Percentiles rank a stretch among this genome's conserved stretches.
Evolutionary conservation across 2,797 vertebrate genomes (phyloP).

Genomic region (Chromobotia macracanthus): DNA sequence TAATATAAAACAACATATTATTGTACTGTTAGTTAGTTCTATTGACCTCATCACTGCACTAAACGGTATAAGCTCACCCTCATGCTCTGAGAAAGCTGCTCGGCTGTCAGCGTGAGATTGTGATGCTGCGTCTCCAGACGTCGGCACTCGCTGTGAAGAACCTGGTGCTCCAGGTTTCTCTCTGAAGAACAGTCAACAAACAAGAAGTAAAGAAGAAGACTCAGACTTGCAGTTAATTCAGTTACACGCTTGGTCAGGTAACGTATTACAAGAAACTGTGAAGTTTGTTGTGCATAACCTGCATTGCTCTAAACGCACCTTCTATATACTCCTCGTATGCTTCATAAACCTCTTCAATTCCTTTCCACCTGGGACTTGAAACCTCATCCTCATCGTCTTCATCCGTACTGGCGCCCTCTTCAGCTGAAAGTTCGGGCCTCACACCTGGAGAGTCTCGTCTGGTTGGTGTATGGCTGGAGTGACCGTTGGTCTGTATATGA

Average conservation of each 20-base stretch:
- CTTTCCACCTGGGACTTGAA: conserved; percentile 88
- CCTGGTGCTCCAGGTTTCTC: conserved; percentile 92
- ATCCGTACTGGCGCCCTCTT: conserved; percentile 76
- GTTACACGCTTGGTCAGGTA: no score
- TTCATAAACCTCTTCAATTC: conserved; percentile 95
- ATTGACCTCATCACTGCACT: neutral
- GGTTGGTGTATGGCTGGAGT: conserved; percentile 57
- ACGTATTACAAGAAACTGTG: no score
- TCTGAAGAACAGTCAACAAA: conserved; percentile 71
- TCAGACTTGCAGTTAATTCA: no score
- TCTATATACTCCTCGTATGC: conserved; percentile 96
- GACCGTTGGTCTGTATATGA: conserved; percentile 78
- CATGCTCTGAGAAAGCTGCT: conserved; percentile 96
- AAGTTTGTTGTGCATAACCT: no score
- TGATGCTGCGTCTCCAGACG: conserved; percentile 95
- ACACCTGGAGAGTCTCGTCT: conserved; percentile 62
- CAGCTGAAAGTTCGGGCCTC: conserved; percentile 75
- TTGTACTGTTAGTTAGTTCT: no score
- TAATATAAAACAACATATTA: neutral
- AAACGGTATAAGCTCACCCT: conserved; percentile 80
- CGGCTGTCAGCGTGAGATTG: conserved; percentile 91
- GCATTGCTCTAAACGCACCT: conserved; percentile 72
- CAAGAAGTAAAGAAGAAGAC: neutral
- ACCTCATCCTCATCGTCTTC: conserved; percentile 64
- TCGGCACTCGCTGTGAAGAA: conserved; percentile 92